A percentile compares a stretch with the other conserved stretches of the same genome.
Evolutionary conservation across 2,113 vertebrate genomes (phyloP).

Genomic region (Camarhynchus parvulus): DNA sequence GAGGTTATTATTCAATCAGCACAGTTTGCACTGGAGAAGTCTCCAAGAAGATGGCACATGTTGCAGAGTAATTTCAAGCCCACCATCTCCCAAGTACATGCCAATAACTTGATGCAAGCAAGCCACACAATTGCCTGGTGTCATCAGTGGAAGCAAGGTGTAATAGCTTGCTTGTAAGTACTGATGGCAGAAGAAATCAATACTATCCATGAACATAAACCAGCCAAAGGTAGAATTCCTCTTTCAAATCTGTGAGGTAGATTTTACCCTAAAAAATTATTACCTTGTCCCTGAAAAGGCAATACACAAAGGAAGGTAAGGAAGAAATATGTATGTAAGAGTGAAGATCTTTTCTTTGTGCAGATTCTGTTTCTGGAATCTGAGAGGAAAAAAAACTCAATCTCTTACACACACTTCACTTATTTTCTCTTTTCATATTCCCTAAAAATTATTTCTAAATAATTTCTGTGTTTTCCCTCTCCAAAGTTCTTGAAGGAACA

Average conservation of each 20-base stretch:
- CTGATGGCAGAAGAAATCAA: background rate
- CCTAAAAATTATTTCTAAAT: background rate
- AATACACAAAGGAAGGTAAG: background rate
- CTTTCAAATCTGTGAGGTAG: background rate
- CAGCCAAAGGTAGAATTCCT: background rate
- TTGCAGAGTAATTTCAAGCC: background rate
- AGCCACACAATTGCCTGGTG: background rate
- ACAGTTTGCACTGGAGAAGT: background rate
- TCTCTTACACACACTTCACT: background rate
- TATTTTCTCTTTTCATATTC: background rate
- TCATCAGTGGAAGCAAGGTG: background rate
- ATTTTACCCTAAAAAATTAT: background rate
- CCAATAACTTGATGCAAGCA: background rate
- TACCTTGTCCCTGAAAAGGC: background rate
- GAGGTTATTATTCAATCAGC: background rate
- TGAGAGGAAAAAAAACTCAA: background rate
- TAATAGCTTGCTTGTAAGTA: background rate
- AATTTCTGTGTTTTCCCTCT: background rate
- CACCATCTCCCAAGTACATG: background rate
- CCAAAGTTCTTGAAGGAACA: background rate
- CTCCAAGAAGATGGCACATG: background rate
- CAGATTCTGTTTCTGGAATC: background rate
- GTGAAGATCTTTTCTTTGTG: background rate
- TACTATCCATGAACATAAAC: background rate
- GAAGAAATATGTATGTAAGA: background rate